Evolutionary conservation across 2,888 invertebrate genomes (phyloP).

Genomic region (Tipula unca): DNA sequence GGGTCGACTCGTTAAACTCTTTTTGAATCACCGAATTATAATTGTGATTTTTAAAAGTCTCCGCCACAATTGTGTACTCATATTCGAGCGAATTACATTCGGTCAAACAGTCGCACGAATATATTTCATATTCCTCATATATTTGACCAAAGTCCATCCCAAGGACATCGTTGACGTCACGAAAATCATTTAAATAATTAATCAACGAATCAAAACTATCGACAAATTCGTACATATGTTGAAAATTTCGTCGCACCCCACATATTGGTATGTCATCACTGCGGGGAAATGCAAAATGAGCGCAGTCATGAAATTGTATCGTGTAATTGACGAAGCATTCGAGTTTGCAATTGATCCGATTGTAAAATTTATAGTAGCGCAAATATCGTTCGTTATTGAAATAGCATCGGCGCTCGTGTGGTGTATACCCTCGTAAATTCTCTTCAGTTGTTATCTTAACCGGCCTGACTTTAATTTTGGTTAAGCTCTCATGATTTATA

Average conservation of each 20-base stretch:
- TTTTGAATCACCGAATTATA: not conserved
- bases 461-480: not conserved
- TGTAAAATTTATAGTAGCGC: not conserved
- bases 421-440: not conserved
- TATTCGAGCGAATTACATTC: conserved; percentile 14
- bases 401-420: not conserved
- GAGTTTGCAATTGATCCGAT: not conserved
- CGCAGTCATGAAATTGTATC: not conserved
- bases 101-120: not conserved
- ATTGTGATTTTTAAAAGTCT: not conserved
- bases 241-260: not conserved
- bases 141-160: not conserved
- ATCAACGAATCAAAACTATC: not conserved
- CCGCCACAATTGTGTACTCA: not conserved
- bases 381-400: not conserved
- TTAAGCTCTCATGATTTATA: not conserved
- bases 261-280: not conserved
- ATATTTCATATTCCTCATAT: not conserved
- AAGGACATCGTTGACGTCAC: not conserved
- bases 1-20: not conserved
- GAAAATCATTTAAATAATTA: not conserved
- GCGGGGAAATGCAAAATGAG: not conserved
- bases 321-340: conserved; percentile 1
- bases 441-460: not conserved
- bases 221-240: not conserved